A percentile compares a stretch with the other conserved stretches of the same genome.
Evolutionary conservation across 2,888 invertebrate species (phyloP).

Genomic region (Drosophila melanosoma): DNA sequence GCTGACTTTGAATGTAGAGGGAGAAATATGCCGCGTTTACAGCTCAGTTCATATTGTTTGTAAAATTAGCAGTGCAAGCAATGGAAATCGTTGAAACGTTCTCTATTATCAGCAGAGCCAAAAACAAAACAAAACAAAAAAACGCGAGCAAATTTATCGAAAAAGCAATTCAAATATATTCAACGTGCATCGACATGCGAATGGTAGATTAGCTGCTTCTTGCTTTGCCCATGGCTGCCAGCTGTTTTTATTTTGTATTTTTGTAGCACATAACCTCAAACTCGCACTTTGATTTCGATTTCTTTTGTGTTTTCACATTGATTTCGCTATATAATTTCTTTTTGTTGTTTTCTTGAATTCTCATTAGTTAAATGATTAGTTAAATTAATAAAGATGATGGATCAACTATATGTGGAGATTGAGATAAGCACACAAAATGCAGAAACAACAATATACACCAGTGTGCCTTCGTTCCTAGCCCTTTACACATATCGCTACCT

Average conservation of each 20-base stretch:
- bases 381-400: constrained; percentile 72
- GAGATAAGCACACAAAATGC: constrained; percentile 76
- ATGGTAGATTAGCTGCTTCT: constrained; percentile 28
- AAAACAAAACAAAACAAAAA: constrained; percentile 16
- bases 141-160: constrained; percentile 16
- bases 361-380: constrained; percentile 59
- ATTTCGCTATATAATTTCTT: constrained; percentile 28
- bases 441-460: constrained; percentile 83
- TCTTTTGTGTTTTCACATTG: constrained; percentile 43
- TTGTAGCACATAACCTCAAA: constrained; percentile 49
- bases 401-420: constrained; percentile 84
- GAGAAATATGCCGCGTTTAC: neutral
- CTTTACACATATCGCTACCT: constrained; percentile 88
- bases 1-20: constrained; percentile 11
- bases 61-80: constrained; percentile 14
- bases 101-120: constrained; percentile 2
- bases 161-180: constrained; percentile 54
- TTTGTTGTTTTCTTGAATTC: constrained; percentile 33
- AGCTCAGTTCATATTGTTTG: constrained; percentile 19
- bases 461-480: constrained; percentile 88
- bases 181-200: constrained; percentile 36
- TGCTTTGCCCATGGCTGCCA: constrained; percentile 26
- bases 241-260: constrained; percentile 60
- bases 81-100: neutral
- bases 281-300: constrained; percentile 41